These are phyloP conservation scores for Glyptemys insculpta DNA, from an alignment of 2,797 vertebrate genomes.

Conservation along the genomic window DNA sequence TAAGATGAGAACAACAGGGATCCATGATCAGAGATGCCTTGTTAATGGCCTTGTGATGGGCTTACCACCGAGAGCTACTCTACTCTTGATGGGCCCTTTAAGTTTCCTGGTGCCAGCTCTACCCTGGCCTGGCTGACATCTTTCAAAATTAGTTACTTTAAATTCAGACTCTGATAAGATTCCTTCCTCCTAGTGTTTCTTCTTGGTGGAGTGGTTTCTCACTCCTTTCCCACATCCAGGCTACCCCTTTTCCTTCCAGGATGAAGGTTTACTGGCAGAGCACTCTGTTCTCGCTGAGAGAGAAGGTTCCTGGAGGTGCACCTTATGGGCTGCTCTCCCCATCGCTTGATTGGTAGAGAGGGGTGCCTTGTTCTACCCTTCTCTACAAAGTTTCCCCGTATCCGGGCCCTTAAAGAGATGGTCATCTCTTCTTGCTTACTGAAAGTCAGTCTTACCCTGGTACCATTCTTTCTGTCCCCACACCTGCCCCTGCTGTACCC, in stretches of 20 bases:
- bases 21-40: neutral
- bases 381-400: neutral
- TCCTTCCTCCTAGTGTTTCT: neutral
- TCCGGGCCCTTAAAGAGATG: neutral
- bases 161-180: neutral
- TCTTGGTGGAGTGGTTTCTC: neutral
- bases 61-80: neutral
- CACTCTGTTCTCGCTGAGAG: neutral
- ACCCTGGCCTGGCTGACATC: too few species aligned
- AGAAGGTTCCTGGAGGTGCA: neutral
- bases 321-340: neutral
- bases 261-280: neutral
- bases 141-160: neutral
- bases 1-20: neutral
- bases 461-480: neutral
- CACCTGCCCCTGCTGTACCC: neutral
- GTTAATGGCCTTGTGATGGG: neutral
- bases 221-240: neutral
- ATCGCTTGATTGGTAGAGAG: neutral
- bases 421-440: neutral
- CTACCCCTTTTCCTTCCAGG: neutral
- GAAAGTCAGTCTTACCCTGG: neutral
- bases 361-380: neutral
- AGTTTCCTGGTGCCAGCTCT: neutral
- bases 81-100: neutral